Percentiles rank a stretch among this genome's conserved stretches.
These are phyloP conservation scores for Drosophila bocqueti DNA, from an alignment of 1,140 invertebrate species.

Conservation along the genomic window DNA sequence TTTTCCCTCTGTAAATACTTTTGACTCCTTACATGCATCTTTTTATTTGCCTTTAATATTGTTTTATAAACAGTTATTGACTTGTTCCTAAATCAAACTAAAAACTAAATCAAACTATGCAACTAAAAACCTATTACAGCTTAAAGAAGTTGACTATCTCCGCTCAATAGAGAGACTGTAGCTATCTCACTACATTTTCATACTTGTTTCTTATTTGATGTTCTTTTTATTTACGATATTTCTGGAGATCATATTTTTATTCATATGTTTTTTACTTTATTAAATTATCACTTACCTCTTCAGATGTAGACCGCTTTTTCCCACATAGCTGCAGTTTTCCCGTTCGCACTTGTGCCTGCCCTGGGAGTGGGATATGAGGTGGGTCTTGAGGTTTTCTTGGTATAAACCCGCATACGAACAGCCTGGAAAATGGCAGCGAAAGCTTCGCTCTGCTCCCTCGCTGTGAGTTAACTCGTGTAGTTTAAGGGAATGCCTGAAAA, in stretches of 20 bases:
- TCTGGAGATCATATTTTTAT: background rate
- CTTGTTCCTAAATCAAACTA: too few species aligned
- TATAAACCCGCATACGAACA: conserved; percentile 61
- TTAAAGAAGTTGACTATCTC: too few species aligned
- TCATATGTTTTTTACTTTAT: background rate
- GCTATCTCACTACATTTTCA: background rate
- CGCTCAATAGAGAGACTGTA: background rate
- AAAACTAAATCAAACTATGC: too few species aligned
- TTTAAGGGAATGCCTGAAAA: conserved; percentile 62
- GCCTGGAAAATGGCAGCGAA: conserved; percentile 44
- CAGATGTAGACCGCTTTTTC: conserved; percentile 70
- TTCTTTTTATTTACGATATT: background rate
- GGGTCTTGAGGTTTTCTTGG: conserved; percentile 53
- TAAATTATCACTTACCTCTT: conserved; percentile 59
- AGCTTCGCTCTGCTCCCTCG: conserved; percentile 12
- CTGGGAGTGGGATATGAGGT: conserved; percentile 64
- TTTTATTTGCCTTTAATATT: too few species aligned
- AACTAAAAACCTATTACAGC: too few species aligned
- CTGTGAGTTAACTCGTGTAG: conserved; percentile 55
- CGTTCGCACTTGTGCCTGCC: conserved; percentile 60
- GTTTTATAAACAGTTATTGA: too few species aligned
- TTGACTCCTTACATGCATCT: too few species aligned
- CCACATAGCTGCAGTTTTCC: conserved; percentile 69
- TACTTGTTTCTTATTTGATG: background rate
- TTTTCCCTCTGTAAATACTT: too few species aligned